Evolutionary conservation across 1,140 invertebrate genomes (phyloP).

Genomic region (Platyscapa corneri): DNA sequence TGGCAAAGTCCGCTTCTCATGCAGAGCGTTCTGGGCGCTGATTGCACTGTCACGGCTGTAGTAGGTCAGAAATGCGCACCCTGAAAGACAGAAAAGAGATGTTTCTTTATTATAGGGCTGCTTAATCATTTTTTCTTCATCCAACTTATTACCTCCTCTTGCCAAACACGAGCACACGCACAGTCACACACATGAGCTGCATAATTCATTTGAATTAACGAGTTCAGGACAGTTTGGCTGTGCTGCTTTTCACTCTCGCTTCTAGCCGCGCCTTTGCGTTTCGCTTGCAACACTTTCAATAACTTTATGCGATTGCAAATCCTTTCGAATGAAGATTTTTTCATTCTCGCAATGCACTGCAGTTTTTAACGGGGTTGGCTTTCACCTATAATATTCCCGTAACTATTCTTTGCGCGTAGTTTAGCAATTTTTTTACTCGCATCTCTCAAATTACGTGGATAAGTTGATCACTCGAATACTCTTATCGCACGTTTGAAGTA

Average conservation of each 20-base stretch:
- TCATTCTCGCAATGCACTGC: too few species aligned
- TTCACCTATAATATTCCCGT: too few species aligned
- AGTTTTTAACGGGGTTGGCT: too few species aligned
- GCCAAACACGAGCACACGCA: too few species aligned
- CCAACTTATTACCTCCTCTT: too few species aligned
- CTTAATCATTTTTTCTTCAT: constrained; percentile 39
- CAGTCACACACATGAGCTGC: neutral
- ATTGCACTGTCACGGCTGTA: constrained; percentile 94
- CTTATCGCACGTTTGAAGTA: too few species aligned
- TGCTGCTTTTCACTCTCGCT: neutral
- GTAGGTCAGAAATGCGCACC: constrained; percentile 98
- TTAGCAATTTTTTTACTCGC: too few species aligned
- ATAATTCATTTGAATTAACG: constrained; percentile 28
- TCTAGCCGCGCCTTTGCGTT: neutral
- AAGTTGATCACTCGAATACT: too few species aligned
- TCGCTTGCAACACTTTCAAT: neutral
- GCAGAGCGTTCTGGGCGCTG: constrained; percentile 92
- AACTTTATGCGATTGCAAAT: constrained; percentile 18
- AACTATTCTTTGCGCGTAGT: too few species aligned
- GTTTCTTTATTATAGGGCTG: constrained; percentile 42
- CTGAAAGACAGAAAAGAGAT: constrained; percentile 78
- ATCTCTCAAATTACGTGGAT: too few species aligned
- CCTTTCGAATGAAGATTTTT: neutral
- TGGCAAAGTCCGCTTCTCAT: constrained; percentile 97
- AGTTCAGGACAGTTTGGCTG: neutral